These are phyloP conservation scores for Tolmerus cingulatus DNA, from an alignment of 2,888 invertebrate species.

Conservation along the genomic window DNA sequence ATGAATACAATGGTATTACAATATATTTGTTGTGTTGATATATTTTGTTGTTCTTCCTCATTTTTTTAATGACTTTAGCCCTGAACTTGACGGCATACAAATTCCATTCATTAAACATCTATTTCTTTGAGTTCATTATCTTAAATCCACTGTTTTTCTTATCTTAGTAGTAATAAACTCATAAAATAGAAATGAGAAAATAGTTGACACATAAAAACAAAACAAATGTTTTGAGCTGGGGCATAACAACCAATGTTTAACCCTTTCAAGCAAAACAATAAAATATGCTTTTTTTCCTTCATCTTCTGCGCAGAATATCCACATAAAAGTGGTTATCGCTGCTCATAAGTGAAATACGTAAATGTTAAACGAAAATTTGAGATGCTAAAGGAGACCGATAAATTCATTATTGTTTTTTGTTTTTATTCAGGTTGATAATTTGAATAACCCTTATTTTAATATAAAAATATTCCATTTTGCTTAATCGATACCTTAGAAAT, in stretches of 20 bases:
- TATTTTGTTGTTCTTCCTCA: not conserved
- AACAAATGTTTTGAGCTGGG: not conserved
- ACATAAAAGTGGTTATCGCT: not conserved
- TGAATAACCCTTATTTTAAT: constrained; percentile 22
- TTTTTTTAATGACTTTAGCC: not conserved
- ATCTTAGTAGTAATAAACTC: not conserved
- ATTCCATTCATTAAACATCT: not conserved
- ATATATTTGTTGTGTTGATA: constrained; percentile 20
- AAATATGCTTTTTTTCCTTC: not conserved
- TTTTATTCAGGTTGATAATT: constrained; percentile 4
- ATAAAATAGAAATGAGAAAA: not conserved
- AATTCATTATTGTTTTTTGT: constrained; percentile 9
- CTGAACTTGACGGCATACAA: not conserved
- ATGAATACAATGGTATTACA: constrained; percentile 32
- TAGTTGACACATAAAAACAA: not conserved
- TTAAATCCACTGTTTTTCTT: not conserved
- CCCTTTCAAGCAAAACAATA: not conserved
- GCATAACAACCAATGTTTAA: not conserved
- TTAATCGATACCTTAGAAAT: constrained; percentile 22
- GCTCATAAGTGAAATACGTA: not conserved
- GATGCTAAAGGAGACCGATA: not conserved
- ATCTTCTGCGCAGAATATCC: not conserved
- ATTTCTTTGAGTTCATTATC: not conserved
- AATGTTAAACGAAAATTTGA: not conserved
- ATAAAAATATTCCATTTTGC: constrained; percentile 35